phyloP scores from a whole-genome alignment of 2,888 invertebrate species.

The Mellilla xanthometata region DNA sequence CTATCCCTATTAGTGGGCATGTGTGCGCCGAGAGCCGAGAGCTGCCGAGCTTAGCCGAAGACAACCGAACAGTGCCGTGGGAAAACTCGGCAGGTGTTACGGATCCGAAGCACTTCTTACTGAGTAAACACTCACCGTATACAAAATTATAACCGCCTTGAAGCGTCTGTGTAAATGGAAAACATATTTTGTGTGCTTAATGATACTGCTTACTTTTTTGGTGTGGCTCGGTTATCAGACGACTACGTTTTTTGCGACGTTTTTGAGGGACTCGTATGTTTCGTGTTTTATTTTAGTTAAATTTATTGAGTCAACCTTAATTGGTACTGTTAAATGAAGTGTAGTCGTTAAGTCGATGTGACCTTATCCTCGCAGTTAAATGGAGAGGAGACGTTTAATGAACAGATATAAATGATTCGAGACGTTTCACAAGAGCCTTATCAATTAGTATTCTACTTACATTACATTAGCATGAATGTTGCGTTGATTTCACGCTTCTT shows the following conservation, averaged over 20 bases:
- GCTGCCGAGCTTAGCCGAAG: conserved; percentile 57
- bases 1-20: conserved; percentile 43
- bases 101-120: conserved; percentile 78
- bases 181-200: conserved; percentile 83
- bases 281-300: conserved; percentile 61
- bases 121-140: conserved; percentile 80
- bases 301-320: conserved; percentile 69
- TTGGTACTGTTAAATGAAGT: conserved; percentile 63
- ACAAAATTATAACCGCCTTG: conserved; percentile 81
- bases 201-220: conserved; percentile 80
- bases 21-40: conserved; percentile 55
- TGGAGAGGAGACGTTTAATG: conserved; percentile 35
- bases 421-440: conserved; percentile 29
- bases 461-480: conserved; percentile 20
- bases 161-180: conserved; percentile 80
- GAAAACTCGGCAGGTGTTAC: conserved; percentile 81
- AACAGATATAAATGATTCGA: conserved; percentile 34
- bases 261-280: conserved; percentile 46
- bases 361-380: conserved; percentile 49
- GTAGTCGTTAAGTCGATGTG: conserved; percentile 51
- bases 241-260: conserved; percentile 68
- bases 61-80: conserved; percentile 69
- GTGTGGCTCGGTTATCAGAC: conserved; percentile 67
- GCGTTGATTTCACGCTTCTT: conserved; percentile 16
- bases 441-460: conserved; percentile 20